Evolutionary conservation across 2,113 vertebrate species (phyloP).

Genomic region (Mormyrus iriodes): DNA sequence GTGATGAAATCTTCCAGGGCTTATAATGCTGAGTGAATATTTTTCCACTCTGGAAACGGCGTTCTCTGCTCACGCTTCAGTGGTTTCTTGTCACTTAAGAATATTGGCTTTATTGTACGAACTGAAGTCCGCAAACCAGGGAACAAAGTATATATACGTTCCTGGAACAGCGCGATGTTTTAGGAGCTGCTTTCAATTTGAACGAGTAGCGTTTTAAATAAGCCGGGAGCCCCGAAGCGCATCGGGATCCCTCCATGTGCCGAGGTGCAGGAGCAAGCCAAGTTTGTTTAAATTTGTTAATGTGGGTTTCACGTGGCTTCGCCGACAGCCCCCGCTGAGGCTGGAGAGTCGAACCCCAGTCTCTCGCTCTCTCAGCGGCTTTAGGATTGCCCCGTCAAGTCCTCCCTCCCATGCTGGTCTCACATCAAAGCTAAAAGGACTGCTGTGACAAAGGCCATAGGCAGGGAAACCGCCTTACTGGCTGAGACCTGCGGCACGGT

Average conservation of each 20-base stretch:
- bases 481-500: not conserved
- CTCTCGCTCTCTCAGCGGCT: not conserved
- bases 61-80: not conserved
- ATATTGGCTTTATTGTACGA: not conserved
- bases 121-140: not conserved
- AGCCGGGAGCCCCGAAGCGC: not conserved
- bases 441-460: not conserved
- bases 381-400: not conserved
- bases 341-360: not conserved
- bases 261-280: not conserved
- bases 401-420: too few species aligned
- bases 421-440: too few species aligned
- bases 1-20: not conserved
- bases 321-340: not conserved
- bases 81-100: not conserved
- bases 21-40: conserved; percentile 1
- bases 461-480: not conserved
- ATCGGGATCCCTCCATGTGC: not conserved
- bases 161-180: not conserved
- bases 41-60: not conserved
- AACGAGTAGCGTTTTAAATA: not conserved
- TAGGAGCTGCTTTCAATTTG: not conserved
- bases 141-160: not conserved
- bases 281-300: not conserved
- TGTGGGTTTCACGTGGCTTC: not conserved